These are phyloP conservation scores for Pelmatolapia mariae DNA, from an alignment of 2,113 vertebrate species.

Conservation along the genomic window DNA sequence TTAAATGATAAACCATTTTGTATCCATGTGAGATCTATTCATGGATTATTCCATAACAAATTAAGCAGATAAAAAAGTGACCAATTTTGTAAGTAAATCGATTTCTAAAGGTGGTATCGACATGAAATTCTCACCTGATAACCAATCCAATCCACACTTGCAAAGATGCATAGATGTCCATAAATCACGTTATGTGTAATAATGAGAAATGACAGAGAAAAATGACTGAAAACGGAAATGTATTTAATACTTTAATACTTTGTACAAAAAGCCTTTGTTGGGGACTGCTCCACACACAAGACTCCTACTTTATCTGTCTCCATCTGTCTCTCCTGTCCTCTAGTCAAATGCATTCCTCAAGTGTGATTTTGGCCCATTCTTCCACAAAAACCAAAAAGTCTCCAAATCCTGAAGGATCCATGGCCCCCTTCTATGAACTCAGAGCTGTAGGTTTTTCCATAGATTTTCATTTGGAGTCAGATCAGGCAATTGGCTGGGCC, in stretches of 20 bases:
- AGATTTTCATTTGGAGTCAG: not conserved
- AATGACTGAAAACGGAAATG: not conserved
- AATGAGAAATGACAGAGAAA: not conserved
- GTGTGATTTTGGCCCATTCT: not conserved
- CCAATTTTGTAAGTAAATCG: not conserved
- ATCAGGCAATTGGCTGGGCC: not conserved
- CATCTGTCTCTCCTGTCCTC: not conserved
- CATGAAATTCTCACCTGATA: not conserved
- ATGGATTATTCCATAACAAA: not conserved
- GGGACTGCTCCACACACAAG: not conserved
- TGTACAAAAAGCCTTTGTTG: not conserved
- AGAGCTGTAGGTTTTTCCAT: not conserved
- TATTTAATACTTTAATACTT: not conserved
- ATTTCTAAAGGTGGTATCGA: not conserved
- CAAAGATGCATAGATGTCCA: not conserved
- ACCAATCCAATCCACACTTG: not conserved
- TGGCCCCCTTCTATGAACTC: not conserved
- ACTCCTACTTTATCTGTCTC: not conserved
- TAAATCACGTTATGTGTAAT: not conserved
- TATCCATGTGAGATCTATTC: not conserved
- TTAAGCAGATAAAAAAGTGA: not conserved
- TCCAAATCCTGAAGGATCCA: not conserved
- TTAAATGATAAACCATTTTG: not conserved
- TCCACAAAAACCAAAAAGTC: not conserved
- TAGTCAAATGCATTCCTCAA: not conserved